These are phyloP conservation scores for Steinernema scapterisci DNA, from an alignment of 2,888 invertebrate species.

Conservation along the genomic window DNA sequence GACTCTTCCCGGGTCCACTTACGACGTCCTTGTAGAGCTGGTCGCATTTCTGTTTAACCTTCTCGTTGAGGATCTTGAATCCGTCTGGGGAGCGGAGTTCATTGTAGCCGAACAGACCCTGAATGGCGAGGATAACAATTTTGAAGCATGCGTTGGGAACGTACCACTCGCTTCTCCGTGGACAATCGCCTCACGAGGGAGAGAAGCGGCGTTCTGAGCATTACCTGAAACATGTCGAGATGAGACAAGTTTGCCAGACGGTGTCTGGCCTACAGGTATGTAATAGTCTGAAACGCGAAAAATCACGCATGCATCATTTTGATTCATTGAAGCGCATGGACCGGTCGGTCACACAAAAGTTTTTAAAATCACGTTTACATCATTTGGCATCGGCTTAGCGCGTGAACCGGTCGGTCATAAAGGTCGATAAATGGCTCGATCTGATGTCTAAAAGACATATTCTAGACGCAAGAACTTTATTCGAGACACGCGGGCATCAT, in stretches of 20 bases:
- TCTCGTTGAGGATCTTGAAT: slow-evolving; percentile 46
- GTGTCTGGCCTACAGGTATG: too few species aligned
- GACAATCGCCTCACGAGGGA: slow-evolving; percentile 2
- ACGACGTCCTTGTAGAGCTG: slow-evolving; percentile 38
- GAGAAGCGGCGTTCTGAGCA: neutral
- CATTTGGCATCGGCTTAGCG: too few species aligned
- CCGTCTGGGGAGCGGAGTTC: slow-evolving; percentile 50
- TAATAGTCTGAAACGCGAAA: neutral
- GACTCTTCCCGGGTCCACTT: slow-evolving; percentile 33
- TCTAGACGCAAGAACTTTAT: too few species aligned
- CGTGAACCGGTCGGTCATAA: too few species aligned
- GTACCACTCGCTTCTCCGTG: slow-evolving; percentile 1
- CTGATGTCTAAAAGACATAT: too few species aligned
- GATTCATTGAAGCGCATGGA: too few species aligned
- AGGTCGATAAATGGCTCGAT: too few species aligned
- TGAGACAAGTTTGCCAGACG: too few species aligned
- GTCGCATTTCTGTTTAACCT: slow-evolving; percentile 41
- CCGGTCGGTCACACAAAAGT: too few species aligned
- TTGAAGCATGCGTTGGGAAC: neutral
- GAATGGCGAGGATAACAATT: neutral
- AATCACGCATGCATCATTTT: neutral
- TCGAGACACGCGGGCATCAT: too few species aligned
- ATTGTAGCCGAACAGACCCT: slow-evolving; percentile 61
- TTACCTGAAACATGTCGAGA: neutral
- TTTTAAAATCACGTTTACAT: too few species aligned